phyloP scores from a whole-genome alignment of 2,113 vertebrate species.

The Salminus brasiliensis region DNA sequence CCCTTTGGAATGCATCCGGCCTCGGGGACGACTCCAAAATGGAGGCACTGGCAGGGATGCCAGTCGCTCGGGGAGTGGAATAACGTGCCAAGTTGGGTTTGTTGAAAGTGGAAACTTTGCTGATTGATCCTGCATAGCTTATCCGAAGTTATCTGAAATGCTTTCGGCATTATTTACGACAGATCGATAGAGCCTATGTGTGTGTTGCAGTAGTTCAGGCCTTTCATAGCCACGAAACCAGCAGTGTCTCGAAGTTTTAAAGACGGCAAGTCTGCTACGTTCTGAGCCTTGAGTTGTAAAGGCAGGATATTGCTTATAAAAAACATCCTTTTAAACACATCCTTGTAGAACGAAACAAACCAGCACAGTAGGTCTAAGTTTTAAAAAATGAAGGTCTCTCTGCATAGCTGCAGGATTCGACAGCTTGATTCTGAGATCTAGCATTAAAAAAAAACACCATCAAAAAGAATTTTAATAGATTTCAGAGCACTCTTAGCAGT shows the following conservation, averaged over 20 bases:
- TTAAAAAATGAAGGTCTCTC: constrained; percentile 8
- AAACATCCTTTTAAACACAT: background rate
- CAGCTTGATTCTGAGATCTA: background rate
- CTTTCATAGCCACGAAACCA: background rate
- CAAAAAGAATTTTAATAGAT: background rate
- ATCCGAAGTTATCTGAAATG: background rate
- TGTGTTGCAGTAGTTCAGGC: background rate
- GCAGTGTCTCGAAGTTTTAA: background rate
- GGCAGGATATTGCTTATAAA: background rate
- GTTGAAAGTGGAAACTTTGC: constrained; percentile 39
- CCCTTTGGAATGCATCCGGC: constrained; percentile 54
- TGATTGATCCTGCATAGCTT: constrained; percentile 47
- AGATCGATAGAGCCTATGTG: background rate
- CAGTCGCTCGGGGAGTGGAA: constrained; percentile 52
- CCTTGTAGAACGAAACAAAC: background rate
- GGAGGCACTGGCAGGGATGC: constrained; percentile 49
- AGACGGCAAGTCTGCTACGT: no score
- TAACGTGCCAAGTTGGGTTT: constrained; percentile 27
- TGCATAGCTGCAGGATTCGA: background rate
- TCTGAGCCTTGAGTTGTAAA: no score
- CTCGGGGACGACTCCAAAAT: constrained; percentile 56
- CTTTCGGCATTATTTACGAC: constrained; percentile 23
- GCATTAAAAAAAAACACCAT: background rate
- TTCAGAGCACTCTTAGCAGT: background rate
- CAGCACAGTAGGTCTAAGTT: background rate